phyloP scores from a whole-genome alignment of 1,140 invertebrate genomes.

The Linepithema humile region DNA sequence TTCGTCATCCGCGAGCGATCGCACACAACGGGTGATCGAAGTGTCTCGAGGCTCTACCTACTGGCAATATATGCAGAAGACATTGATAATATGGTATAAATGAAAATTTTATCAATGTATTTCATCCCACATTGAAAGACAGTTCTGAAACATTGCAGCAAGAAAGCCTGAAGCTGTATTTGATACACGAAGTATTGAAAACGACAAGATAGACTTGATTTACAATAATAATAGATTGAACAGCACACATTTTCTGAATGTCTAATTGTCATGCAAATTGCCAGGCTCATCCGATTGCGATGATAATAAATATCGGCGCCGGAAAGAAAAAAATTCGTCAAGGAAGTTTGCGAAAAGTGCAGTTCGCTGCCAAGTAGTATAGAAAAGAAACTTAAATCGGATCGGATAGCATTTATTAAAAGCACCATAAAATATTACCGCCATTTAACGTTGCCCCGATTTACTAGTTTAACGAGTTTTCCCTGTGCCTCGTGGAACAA shows the following conservation, averaged over 20 bases:
- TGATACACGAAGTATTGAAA: neutral
- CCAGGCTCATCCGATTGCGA: neutral
- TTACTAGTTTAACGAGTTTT: conserved; percentile 52
- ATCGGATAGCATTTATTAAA: conserved; percentile 24
- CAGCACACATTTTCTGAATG: neutral
- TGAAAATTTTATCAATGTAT: neutral
- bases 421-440: conserved; percentile 33
- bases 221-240: neutral
- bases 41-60: neutral
- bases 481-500: neutral
- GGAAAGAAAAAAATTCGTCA: neutral
- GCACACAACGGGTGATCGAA: neutral
- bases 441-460: conserved; percentile 15
- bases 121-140: no score
- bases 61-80: neutral
- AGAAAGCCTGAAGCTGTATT: neutral
- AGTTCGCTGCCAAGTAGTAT: neutral
- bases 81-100: neutral
- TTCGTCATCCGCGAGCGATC: conserved; percentile 28
- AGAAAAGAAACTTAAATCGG: conserved; percentile 28
- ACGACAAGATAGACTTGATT: neutral
- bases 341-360: neutral
- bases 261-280: no score
- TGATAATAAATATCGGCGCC: neutral
- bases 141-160: neutral